These are phyloP conservation scores for Sander vitreus DNA, from an alignment of 2,113 vertebrate species.

Conservation along the genomic window DNA sequence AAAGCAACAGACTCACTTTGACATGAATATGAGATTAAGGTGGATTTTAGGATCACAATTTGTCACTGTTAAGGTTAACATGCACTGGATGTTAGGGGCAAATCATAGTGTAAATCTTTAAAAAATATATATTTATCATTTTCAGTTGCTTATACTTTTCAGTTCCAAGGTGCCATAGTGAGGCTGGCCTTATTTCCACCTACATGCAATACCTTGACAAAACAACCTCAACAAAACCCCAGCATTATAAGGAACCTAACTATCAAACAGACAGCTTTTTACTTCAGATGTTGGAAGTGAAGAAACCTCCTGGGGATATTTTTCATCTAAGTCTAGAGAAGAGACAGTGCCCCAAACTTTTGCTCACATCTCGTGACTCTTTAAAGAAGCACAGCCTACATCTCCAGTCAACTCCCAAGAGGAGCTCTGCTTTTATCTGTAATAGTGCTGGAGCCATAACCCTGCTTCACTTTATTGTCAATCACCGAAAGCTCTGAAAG, in stretches of 20 bases:
- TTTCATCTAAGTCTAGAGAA: constrained; percentile 43
- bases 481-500: constrained; percentile 57
- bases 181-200: background rate
- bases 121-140: constrained; percentile 1
- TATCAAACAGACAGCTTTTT: constrained; percentile 18
- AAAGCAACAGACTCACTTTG: too few species aligned
- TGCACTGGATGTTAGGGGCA: background rate
- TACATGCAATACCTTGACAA: background rate
- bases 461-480: constrained; percentile 57
- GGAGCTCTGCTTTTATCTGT: constrained; percentile 67
- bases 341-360: constrained; percentile 52
- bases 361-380: constrained; percentile 64
- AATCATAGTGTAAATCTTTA: background rate
- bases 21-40: too few species aligned
- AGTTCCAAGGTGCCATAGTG: background rate
- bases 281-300: constrained; percentile 41
- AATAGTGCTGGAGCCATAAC: constrained; percentile 48
- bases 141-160: background rate
- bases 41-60: background rate
- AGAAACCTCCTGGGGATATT: constrained; percentile 36
- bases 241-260: background rate
- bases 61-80: too few species aligned
- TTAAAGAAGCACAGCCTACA: constrained; percentile 55
- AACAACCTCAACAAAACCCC: constrained; percentile 16
- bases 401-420: constrained; percentile 50